Base-by-base conservation (phyloP, 2,888 invertebrate genomes). In the Prionchulus punctatus region DNA sequence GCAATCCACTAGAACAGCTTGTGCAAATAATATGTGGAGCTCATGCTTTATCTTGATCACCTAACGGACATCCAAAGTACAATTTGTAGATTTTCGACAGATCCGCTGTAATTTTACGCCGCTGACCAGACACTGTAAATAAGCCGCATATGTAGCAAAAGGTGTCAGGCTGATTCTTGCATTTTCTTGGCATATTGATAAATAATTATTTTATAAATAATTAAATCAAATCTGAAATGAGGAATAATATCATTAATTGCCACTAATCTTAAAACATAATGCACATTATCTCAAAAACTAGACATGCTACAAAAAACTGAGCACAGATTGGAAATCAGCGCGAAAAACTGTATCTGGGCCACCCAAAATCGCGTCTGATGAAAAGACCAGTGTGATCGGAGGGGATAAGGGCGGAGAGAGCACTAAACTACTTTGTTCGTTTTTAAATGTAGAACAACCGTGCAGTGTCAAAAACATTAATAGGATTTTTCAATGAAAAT, bases 41-140 rank as follows among this genome's bases (percentile, higher is more conserved):
- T 26, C 51, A 53, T 4, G 50, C n/a, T 36, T 50, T 53, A 23
- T 53, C 53, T 50, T 53, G 53, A 42, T 53, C 53, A 51, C 53
- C 53, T 15, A 53, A 28, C 25, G 30, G 30, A 25, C 53, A 50
- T 51, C 51, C 53, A 53, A 53, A 53, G 50, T 53, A 53, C 53
- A 53, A 53, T 42, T 53, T 42, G 23, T 36, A 53, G 23, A 53
- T 36, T 42, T 53, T 53, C 47, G 30, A 36, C 4, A 53, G 12
- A 18, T 28, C 23, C 7, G 36, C 12, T 53, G 53, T 53, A 18
- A 52, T 42, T 45, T 45, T 45, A n/a, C 45, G 12, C 23, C 45
- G 23, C 45, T 45, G 45, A 4, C 18, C 12, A 7, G 23, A 12
- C 23, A 45, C 18, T 23, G 45, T 45, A 45, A 45, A 45, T 45